Evolutionary conservation across 2,888 invertebrate species (phyloP).

Genomic region (Thecophora atra): DNA sequence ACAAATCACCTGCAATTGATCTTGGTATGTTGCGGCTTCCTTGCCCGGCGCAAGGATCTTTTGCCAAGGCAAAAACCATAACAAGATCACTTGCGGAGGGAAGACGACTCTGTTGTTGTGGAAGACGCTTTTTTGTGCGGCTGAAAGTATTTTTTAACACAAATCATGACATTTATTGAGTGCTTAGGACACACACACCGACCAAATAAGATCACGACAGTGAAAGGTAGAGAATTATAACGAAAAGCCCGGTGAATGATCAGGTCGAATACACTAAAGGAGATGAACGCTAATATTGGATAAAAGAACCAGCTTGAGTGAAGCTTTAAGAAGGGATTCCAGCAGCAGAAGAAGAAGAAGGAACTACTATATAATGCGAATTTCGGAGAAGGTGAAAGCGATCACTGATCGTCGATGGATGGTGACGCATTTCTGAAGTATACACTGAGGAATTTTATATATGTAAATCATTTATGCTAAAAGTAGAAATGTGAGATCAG

Average conservation of each 20-base stretch:
- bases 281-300: too few relatives aligned
- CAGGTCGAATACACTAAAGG: not conserved
- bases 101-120: not conserved
- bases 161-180: constrained; percentile 63
- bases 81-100: constrained; percentile 40
- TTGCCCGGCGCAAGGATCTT: constrained; percentile 42
- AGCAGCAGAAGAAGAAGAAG: too few relatives aligned
- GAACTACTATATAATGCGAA: too few relatives aligned
- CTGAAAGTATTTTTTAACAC: constrained; percentile 40
- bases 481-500: too few relatives aligned
- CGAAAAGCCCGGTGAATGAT: not conserved
- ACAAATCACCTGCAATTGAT: constrained; percentile 67
- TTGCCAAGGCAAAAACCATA: constrained; percentile 34
- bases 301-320: too few relatives aligned
- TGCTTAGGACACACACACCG: constrained; percentile 46
- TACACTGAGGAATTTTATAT: too few relatives aligned
- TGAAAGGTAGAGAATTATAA: not conserved
- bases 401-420: too few relatives aligned
- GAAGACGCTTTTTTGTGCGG: not conserved
- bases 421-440: too few relatives aligned
- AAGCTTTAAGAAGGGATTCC: too few relatives aligned
- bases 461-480: too few relatives aligned
- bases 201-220: constrained; percentile 11
- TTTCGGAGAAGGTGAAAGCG: too few relatives aligned
- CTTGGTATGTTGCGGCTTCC: constrained; percentile 49